Base-by-base conservation (phyloP, 2,797 vertebrate genomes). In the Taenioides sp. region DNA sequence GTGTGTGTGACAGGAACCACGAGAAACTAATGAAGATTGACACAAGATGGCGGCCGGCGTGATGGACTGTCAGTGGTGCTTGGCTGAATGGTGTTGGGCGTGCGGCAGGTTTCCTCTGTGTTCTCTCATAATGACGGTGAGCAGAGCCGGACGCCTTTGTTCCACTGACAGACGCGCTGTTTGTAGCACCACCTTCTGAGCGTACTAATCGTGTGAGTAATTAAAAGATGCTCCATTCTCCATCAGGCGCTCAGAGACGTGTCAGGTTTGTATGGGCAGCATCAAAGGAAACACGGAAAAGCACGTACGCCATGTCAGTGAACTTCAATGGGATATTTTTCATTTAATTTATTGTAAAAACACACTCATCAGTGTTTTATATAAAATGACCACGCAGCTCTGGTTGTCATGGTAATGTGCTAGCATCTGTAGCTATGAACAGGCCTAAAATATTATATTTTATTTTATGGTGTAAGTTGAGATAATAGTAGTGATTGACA, bases 191-290 rank as follows among this genome's bases (percentile, higher is more conserved):
- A 23, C 40, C 63, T 49, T 49, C 63, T 50, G 63, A 65, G 63
- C 25, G 43, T 23, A 10, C 43, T 65, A 49, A 65, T 65, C 63
- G 49, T 65, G 63, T 49, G 63, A 65, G 63, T 50, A 49, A 65
- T 65, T 49, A 65, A 25, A 65, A 27, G 43, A 65, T 49, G 9
- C 63, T 65, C 22, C 43, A 28, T 49, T 5, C 63, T 49, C 22
- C 43, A 49, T 65, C 63, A 27, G 23, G 22, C n/a, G 17, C 49
- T 65, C 22, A 27, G 2, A 49, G 40, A 14, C 40, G 2, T 25
- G n/a, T 7, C 16, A 14, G 63, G 37, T 25, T 47, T 65, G 9
- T 25, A 25, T 25, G 18, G 40, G 22, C n/a, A 18, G 12, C 25
- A 9, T 31, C 7, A 66, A 31, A 52, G 18, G 31, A n/a, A 50